Conservation (phyloP, 1,140 invertebrate genomes). For the Elysia chlorotica region DNA sequence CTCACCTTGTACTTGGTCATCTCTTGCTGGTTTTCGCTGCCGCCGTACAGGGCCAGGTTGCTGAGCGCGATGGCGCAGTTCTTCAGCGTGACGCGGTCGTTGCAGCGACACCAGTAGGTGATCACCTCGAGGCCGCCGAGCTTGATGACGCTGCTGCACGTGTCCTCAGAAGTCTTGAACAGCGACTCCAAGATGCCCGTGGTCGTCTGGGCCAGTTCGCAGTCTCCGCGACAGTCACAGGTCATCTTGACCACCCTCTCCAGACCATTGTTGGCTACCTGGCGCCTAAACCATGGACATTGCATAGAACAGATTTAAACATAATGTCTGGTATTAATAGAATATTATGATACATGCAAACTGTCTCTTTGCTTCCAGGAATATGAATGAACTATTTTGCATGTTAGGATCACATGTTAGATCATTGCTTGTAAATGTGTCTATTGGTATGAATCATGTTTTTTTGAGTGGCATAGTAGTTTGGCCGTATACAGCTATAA, state of each 20-base stretch:
- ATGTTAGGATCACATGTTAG: too few species aligned
- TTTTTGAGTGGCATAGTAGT: too few species aligned
- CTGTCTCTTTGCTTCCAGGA: too few species aligned
- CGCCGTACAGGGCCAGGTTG: conserved; percentile 95
- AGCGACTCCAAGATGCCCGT: conserved; percentile 95
- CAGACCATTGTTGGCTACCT: conserved; percentile 91
- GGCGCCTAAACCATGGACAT: conserved; percentile 69
- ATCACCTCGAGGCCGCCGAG: conserved; percentile 73
- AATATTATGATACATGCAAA: too few species aligned
- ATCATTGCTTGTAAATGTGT: too few species aligned
- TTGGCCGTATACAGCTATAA: too few species aligned
- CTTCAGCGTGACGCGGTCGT: conserved; percentile 81
- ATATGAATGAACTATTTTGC: too few species aligned
- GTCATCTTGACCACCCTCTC: conserved; percentile 83
- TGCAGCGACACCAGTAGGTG: conserved; percentile 91
- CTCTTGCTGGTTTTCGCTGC: conserved; percentile 94
- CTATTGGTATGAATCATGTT: too few species aligned
- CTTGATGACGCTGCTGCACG: conserved; percentile 71
- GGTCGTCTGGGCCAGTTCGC: conserved; percentile 86
- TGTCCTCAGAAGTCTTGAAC: conserved; percentile 93
- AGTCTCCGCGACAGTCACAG: conserved; percentile 67
- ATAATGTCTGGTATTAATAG: too few species aligned
- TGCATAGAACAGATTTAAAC: too few species aligned
- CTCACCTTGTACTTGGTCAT: conserved; percentile 90
- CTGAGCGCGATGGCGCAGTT: conserved; percentile 96